Evolutionary conservation across 2,888 invertebrate species (phyloP), one percentile per base, ranked within the genome.

Genomic region (Drosophila crucigera): DNA sequence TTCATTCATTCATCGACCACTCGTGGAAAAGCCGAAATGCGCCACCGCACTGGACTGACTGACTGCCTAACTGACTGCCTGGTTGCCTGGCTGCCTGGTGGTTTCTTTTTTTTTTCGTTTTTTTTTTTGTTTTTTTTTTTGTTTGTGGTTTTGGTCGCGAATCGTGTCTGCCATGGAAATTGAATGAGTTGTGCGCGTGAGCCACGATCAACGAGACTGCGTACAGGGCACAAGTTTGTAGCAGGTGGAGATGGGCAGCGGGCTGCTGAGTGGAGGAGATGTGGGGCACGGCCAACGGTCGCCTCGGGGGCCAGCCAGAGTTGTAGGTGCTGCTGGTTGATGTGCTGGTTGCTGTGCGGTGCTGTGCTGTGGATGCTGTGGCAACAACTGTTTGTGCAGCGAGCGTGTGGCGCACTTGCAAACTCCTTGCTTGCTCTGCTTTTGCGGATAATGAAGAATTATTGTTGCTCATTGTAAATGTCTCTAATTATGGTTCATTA

Each of bases 401-500:
- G 47, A 60, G 35, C 41, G 19, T 53, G 39, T 60, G 70, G 54
- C 54, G 56, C 56, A 65, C 64, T 56, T 60, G 60, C 35, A 41
- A 55, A 47, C 28, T 49, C 47, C 52, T 56, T 39, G 54, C 35
- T 37, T 49, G 58, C 73, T 84, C 66, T 68, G 78, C 74, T 87
- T 91, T 80, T 85, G 76, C 90, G 76, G 62, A 90, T 91, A 91
- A 91, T 91, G 89, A 93, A 93, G 93, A 93, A 93, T 92, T 93
- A 93, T 92, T 90, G 89, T 88, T 79, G 89, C 86, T 83, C 89
- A 90, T 85, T 90, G 90, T 91, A 91, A 92, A 91, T 88, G 91
- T 92, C 92, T 93, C 93, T 93, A 92, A 93, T 93, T 93, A 93
- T 92, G 92, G 91, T 89, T 91, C 93, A 93, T 93, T 93, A 92